These are phyloP conservation scores for Ptiloglossa arizonensis DNA, from an alignment of 1,140 invertebrate genomes.

Conservation along the genomic window DNA sequence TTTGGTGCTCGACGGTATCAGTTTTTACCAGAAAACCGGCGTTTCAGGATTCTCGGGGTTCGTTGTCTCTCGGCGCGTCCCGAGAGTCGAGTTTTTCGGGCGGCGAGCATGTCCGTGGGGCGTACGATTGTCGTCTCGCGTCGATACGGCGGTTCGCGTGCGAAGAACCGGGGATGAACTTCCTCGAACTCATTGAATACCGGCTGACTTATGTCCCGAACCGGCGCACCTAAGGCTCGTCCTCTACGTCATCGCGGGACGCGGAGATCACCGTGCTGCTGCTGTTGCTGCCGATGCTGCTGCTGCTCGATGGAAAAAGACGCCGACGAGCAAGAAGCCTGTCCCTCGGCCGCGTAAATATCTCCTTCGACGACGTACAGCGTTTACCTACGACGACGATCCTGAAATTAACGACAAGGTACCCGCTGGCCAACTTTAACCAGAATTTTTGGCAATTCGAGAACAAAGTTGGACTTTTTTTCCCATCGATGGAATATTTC, in stretches of 20 bases:
- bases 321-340: conserved; percentile 18
- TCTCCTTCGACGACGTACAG: background rate
- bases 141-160: conserved; percentile 68
- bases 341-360: conserved; percentile 28
- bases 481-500: no score
- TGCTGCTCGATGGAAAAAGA: conserved; percentile 12
- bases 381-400: conserved; percentile 37
- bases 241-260: conserved; percentile 32
- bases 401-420: conserved; percentile 8
- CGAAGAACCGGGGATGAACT: conserved; percentile 64
- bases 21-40: conserved; percentile 49
- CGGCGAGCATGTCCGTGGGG: background rate
- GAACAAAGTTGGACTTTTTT: no score
- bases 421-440: background rate
- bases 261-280: conserved; percentile 3
- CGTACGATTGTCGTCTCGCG: conserved; percentile 59
- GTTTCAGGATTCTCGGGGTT: conserved; percentile 1
- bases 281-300: no score
- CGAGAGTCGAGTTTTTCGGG: conserved; percentile 43
- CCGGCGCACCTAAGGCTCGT: conserved; percentile 28
- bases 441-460: background rate
- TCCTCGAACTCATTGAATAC: conserved; percentile 74
- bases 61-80: no score
- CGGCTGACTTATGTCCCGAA: conserved; percentile 69
- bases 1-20: conserved; percentile 38